Evolutionary conservation across 1,140 invertebrate species (phyloP).

Genomic region (Prorops nasuta): DNA sequence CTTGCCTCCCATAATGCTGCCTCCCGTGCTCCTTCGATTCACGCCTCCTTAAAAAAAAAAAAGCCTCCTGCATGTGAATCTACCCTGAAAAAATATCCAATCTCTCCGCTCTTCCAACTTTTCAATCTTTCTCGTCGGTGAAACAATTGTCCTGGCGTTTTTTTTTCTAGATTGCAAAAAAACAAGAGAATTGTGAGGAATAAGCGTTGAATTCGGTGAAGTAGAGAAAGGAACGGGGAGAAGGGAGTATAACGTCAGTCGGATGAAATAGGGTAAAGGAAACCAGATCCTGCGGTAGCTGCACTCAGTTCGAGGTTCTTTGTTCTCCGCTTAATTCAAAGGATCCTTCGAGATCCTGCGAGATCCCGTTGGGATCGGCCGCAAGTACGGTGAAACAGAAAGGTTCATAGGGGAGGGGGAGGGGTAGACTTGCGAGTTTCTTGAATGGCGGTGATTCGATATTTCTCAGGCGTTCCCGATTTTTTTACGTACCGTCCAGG

Average conservation of each 20-base stretch:
- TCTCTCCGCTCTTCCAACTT: too few species aligned
- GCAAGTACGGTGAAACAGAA: slow-evolving; percentile 4
- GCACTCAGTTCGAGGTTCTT: slow-evolving; percentile 1
- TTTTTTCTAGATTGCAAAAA: too few species aligned
- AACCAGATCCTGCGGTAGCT: neutral
- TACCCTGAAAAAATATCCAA: too few species aligned
- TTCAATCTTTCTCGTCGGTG: neutral
- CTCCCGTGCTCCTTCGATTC: slow-evolving; percentile 5
- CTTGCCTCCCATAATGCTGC: neutral
- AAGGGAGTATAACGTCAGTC: too few species aligned
- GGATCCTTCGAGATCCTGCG: neutral
- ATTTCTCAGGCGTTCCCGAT: slow-evolving; percentile 13
- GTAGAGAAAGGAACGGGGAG: neutral
- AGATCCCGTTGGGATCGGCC: neutral
- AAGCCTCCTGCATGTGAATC: too few species aligned
- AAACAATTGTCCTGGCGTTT: too few species aligned
- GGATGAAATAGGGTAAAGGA: too few species aligned
- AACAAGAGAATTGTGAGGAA: too few species aligned
- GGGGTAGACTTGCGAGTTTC: slow-evolving; percentile 9
- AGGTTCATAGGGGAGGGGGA: neutral
- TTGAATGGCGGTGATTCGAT: slow-evolving; percentile 9
- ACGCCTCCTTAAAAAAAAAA: neutral
- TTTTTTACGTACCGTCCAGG: slow-evolving; percentile 12
- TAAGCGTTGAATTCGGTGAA: too few species aligned
- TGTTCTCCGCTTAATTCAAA: slow-evolving; percentile 18